A percentile compares a stretch with the other conserved stretches of the same genome.
phyloP scores from a whole-genome alignment of 1,140 invertebrate genomes.

The Vanessa atalanta region DNA sequence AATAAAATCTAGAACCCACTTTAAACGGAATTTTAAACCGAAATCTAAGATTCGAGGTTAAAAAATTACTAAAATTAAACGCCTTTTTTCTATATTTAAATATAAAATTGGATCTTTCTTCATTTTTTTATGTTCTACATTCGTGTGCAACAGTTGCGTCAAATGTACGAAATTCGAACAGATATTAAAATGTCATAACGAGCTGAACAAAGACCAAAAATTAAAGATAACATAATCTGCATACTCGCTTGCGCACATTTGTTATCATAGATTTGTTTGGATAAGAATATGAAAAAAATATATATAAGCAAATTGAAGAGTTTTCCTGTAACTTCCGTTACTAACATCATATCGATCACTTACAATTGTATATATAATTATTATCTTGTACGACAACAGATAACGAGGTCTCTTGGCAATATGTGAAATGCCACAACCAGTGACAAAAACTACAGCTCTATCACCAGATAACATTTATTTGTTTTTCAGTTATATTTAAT shows the following conservation, averaged over 20 bases:
- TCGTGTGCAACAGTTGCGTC: too few species aligned
- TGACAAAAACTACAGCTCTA: not conserved
- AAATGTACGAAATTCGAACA: too few species aligned
- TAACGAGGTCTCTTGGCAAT: slow-evolving; percentile 7
- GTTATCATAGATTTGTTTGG: not conserved
- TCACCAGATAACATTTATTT: not conserved
- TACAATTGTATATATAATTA: not conserved
- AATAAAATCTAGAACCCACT: too few species aligned
- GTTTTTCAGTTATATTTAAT: not conserved
- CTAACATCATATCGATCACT: not conserved
- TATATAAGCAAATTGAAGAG: not conserved
- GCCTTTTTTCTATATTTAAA: too few species aligned
- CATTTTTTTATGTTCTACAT: too few species aligned
- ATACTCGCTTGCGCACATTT: not conserved
- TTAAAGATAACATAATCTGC: not conserved
- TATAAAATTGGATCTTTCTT: too few species aligned
- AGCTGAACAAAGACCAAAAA: not conserved
- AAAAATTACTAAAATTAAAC: too few species aligned
- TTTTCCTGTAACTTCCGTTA: not conserved
- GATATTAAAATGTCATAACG: too few species aligned
- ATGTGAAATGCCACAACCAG: not conserved
- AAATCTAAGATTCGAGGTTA: too few species aligned
- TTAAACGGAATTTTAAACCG: too few species aligned
- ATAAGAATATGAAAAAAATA: not conserved
- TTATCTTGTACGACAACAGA: slow-evolving; percentile 6